Base-by-base conservation (phyloP, 2,113 vertebrate genomes). In the Tenebrosternarchus preto region DNA sequence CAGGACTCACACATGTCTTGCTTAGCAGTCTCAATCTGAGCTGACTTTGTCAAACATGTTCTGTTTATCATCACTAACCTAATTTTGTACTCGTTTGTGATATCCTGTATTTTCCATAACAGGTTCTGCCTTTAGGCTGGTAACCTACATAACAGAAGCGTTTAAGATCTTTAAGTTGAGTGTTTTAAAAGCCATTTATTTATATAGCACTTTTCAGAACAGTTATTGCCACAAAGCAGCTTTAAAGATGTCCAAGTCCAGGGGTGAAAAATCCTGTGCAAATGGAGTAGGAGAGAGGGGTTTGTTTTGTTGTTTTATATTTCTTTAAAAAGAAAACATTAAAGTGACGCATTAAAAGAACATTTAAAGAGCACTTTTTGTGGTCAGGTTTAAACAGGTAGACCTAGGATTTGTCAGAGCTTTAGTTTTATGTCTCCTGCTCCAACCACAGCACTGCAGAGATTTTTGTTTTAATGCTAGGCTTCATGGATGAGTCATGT, bases 381-480 rank as follows among this genome's bases (percentile, higher is more conserved):
- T 59, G 61, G 71, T 75, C 79, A 74, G 31, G 79, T 80, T 80
- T 20, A n/a, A 75, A 76, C 55, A 74, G 22, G 81, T 78, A 66
- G 5, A 50, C 43, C 43, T 50, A 11, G 61, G 33, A 16, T 73
- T 77, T 74, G 50, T 75, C 20, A 31, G 36, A 56, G 3, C 12
- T 25, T 25, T 63, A 8, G 71, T 46, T 75, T 64, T 77, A 43
- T 59, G 79, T 16, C 79, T 74, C 71, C 71, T 80, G 71, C 61
- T 68, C 39, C 31, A 68, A 74, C 71, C 2, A 25, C 53, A 36
- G 39, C 8, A 4, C 29, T 53, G 39, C 61, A 22, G 24, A 75
- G 12, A 22, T 57, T 75, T 64, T 53, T 43, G 19, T 79, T 53
- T 73, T 9, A 20, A n/a, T 73, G 39, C 19, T 73, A 11, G 43